phyloP scores from a whole-genome alignment of 2,797 vertebrate genomes.

The Kryptopterus vitreolus region DNA sequence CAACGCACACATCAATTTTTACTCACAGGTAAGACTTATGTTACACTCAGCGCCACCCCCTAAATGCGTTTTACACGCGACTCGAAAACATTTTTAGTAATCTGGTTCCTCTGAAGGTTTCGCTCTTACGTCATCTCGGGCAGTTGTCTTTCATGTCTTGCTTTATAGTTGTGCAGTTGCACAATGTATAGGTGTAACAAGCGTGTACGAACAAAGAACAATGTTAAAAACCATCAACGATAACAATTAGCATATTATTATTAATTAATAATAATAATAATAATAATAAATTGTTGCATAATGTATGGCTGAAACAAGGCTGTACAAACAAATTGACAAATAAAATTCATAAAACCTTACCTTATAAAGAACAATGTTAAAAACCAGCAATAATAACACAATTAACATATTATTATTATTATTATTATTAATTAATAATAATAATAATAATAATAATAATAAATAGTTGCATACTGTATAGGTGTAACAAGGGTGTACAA shows the following conservation, averaged over 20 bases:
- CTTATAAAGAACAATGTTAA: too few species aligned
- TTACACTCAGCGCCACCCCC: not conserved
- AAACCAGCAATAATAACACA: too few species aligned
- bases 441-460: too few species aligned
- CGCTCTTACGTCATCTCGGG: not conserved
- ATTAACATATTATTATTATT: too few species aligned
- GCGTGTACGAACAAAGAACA: not conserved
- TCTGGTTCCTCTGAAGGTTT: not conserved
- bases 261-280: too few species aligned
- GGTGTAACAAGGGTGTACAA: not conserved
- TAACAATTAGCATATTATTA: too few species aligned
- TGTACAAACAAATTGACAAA: too few species aligned
- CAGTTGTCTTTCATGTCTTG: not conserved
- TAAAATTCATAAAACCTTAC: too few species aligned
- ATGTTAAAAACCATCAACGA: not conserved
- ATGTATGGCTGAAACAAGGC: too few species aligned
- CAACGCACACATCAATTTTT: too few species aligned
- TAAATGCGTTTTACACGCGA: not conserved
- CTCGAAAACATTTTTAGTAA: not conserved
- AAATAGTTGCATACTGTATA: not conserved
- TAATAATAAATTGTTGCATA: too few species aligned
- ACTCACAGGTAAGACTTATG: not conserved
- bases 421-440: too few species aligned
- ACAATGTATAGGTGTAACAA: not conserved
- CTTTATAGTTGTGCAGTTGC: not conserved